A percentile compares a stretch with the other conserved stretches of the same genome.
Evolutionary conservation across 1,140 invertebrate genomes (phyloP).

Genomic region (Drosophila sucinea): DNA sequence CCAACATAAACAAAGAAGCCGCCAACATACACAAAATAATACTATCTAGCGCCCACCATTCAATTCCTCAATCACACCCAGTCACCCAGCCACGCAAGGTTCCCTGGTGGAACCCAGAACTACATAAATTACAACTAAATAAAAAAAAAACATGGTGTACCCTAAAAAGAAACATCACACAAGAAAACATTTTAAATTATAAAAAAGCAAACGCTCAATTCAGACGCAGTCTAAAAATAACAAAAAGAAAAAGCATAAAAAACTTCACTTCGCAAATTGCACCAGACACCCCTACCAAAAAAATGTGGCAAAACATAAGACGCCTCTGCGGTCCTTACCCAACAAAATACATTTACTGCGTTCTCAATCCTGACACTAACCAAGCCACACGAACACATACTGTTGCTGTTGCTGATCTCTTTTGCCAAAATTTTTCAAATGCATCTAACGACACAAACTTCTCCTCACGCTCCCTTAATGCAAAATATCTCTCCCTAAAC

Average conservation of each 20-base stretch:
- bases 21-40: slow-evolving; percentile 29
- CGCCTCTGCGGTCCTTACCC: not conserved
- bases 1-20: slow-evolving; percentile 20
- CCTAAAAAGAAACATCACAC: slow-evolving; percentile 15
- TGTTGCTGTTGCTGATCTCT: too few species aligned
- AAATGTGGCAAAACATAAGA: too few species aligned
- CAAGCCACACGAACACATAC: too few species aligned
- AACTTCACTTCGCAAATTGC: too few species aligned
- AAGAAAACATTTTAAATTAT: not conserved
- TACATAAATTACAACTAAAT: not conserved
- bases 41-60: slow-evolving; percentile 8
- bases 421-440: not conserved
- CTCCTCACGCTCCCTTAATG: not conserved
- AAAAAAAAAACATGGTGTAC: not conserved
- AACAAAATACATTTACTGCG: not conserved
- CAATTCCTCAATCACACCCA: slow-evolving; percentile 22
- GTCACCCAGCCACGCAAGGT: not conserved
- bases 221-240: not conserved
- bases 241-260: not conserved
- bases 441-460: not conserved
- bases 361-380: too few species aligned
- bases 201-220: too few species aligned
- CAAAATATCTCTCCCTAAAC: not conserved
- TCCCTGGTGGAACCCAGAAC: slow-evolving; percentile 1
- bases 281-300: not conserved